Base-by-base conservation (phyloP, 2,888 invertebrate species). In the Volucella inanis region DNA sequence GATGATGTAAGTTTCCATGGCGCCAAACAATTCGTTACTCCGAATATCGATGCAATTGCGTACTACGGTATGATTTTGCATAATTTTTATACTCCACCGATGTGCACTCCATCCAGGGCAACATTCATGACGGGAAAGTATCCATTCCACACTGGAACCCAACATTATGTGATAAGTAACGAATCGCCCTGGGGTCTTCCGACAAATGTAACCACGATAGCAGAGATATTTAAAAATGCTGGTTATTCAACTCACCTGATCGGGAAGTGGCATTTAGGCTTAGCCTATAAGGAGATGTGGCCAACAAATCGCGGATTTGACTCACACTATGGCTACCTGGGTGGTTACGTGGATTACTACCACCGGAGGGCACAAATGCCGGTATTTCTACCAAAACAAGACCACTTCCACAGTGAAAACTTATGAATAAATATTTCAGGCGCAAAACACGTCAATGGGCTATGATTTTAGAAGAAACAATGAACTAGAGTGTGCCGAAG, bases 201-300 rank as follows among this genome's bases (percentile, higher is more conserved):
- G 0, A 89, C 95, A 3, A 92, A 94, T 49, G 94, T 95, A 84
- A 95, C 94, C 80, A 91, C 96, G 1, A 92, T 97, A 88, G 96
- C 97, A 0, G 93, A 96, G 88, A 93, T 94, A 89, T 92, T 94
- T 76, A 93, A 93, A 88, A 94, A 95, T 85, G 93, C 96, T 70
- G 97, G 96, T 0, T 98, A 98, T 92, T 91, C 93, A 8, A 97
- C 97, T 0, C 95, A 97, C 90, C 93, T 97, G 39, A 94, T 98
- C 10, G 98, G 98, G 22, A 98, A 98, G 93, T 98, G 98, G 98
- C 96, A 96, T 90, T 94, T 98, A 78, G 98, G 98, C 1, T 96
- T 95, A 93, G 95, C 94, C 86, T 93, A 93, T 70, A 89, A 90
- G 1, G 87, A 88, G 2, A 93, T 93, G 89, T 94, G 96, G 8